Evolutionary conservation across 37 sponge, comb jelly and placozoan species (phyloP).

Genomic region (Haliclona indistincta): DNA sequence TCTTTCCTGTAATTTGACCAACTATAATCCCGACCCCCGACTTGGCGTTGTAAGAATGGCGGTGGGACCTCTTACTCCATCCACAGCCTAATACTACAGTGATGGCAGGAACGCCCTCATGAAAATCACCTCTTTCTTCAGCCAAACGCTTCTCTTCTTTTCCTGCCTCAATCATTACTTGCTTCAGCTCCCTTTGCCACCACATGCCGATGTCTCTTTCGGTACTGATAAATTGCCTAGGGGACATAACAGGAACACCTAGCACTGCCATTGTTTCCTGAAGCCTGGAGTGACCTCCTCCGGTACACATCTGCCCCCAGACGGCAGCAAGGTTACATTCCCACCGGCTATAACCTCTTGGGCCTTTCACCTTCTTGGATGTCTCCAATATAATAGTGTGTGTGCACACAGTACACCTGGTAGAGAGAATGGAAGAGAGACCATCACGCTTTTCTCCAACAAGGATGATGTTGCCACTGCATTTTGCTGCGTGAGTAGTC

Average conservation of each 20-base stretch:
- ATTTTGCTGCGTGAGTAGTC: too few relatives aligned
- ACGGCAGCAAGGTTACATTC: constrained; percentile 47
- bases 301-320: constrained; percentile 57
- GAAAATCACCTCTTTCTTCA: not conserved
- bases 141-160: constrained; percentile 18
- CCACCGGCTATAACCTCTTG: constrained; percentile 9
- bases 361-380: constrained; percentile 36
- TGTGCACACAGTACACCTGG: not conserved
- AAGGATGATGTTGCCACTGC: too few relatives aligned
- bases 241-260: constrained; percentile 45
- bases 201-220: constrained; percentile 26
- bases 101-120: constrained; percentile 34
- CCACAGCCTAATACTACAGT: constrained; percentile 29
- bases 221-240: constrained; percentile 14
- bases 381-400: constrained; percentile 14
- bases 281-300: constrained; percentile 39
- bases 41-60: constrained; percentile 59
- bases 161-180: constrained; percentile 22
- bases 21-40: constrained; percentile 44
- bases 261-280: constrained; percentile 18
- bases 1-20: constrained; percentile 35
- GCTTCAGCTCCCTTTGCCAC: constrained; percentile 1
- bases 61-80: constrained; percentile 28
- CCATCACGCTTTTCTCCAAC: constrained; percentile 30
- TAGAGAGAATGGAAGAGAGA: constrained; percentile 26